Percentiles rank a stretch among this genome's conserved stretches.
These are phyloP conservation scores for Astreopora myriophthalma DNA, from an alignment of 64 coral and sea anemone species.

Conservation along the genomic window DNA sequence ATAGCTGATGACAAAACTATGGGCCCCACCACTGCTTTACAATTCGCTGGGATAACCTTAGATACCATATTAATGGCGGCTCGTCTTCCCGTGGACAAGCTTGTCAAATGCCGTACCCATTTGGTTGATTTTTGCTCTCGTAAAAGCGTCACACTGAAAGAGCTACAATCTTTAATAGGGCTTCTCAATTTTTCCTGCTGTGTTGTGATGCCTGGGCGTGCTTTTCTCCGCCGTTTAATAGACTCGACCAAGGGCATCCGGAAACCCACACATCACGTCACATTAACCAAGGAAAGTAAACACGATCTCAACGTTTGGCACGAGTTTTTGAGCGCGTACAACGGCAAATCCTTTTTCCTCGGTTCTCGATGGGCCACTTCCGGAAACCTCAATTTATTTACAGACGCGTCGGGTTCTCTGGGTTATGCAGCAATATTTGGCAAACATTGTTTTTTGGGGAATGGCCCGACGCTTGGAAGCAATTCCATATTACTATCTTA, in stretches of 20 bases:
- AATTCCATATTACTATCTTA: too few relatives aligned
- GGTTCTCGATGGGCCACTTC: not conserved
- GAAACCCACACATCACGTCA: not conserved
- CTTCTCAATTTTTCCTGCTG: conserved; percentile 19
- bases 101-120: too few relatives aligned
- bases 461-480: too few relatives aligned
- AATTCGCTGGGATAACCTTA: not conserved
- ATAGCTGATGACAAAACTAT: conserved; percentile 15
- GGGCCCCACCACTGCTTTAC: not conserved
- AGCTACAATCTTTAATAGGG: not conserved
- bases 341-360: conserved; percentile 29
- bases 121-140: not conserved
- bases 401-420: not conserved
- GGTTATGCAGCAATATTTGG: too few relatives aligned
- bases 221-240: conserved; percentile 17
- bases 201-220: not conserved
- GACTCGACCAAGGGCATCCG: not conserved
- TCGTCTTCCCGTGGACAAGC: not conserved
- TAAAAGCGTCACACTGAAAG: not conserved
- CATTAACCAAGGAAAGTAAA: not conserved
- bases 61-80: not conserved
- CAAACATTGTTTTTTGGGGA: too few relatives aligned
- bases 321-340: not conserved
- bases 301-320: conserved; percentile 10
- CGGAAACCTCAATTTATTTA: not conserved